Conservation (phyloP, 2,113 vertebrate genomes). For the Andinoacara biseriatus region DNA sequence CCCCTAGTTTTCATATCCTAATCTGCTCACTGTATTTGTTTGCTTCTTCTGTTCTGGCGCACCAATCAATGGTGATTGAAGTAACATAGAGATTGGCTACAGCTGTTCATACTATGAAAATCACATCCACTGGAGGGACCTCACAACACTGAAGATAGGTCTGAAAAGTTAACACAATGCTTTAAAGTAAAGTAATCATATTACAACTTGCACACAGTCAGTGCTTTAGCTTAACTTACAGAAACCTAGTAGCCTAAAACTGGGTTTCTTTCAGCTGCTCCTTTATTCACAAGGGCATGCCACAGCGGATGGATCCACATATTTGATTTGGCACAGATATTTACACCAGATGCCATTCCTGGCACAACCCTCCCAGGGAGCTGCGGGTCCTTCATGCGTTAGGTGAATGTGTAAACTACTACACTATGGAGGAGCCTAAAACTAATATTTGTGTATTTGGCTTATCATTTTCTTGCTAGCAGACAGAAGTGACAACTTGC, state of each 20-base stretch:
- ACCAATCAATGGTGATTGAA: neutral
- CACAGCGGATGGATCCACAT: neutral
- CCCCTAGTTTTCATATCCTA: neutral
- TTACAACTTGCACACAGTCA: neutral
- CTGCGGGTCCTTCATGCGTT: neutral
- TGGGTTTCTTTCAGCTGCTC: neutral
- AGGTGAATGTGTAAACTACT: neutral
- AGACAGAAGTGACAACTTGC: neutral
- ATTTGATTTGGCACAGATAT: slow-evolving; percentile 9
- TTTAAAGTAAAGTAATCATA: neutral
- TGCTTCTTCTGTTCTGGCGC: neutral
- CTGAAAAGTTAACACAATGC: neutral
- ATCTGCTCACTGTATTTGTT: neutral
- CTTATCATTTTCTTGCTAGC: neutral
- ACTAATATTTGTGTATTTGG: neutral
- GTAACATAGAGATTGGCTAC: neutral
- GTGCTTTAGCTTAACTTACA: no score
- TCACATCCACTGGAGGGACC: neutral
- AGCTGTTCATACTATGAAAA: neutral
- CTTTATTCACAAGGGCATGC: neutral
- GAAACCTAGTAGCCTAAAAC: neutral
- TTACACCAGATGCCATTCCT: neutral
- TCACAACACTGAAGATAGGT: neutral
- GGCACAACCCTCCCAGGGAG: neutral
- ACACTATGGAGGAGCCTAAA: neutral